phyloP scores from a whole-genome alignment of 1,140 invertebrate species.

The Atta cephalotes region DNA sequence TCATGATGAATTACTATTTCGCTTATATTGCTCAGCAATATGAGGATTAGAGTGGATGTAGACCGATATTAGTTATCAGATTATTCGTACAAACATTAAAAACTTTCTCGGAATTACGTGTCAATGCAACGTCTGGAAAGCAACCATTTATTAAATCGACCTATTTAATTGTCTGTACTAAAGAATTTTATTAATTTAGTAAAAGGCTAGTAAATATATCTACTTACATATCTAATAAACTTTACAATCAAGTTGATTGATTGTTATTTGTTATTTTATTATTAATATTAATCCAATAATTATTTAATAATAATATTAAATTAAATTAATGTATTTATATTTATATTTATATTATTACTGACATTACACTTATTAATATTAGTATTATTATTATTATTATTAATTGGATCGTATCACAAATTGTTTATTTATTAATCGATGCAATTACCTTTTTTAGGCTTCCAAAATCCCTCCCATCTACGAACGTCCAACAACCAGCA shows the following conservation, averaged over 20 bases:
- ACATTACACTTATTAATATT: neutral
- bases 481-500: constrained; percentile 84
- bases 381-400: neutral
- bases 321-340: neutral
- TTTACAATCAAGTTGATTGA: neutral
- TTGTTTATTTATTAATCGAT: neutral
- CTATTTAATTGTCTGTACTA: neutral
- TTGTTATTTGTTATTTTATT: too few species aligned
- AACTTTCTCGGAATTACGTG: constrained; percentile 20
- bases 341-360: neutral
- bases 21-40: constrained; percentile 4
- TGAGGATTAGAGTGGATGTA: neutral
- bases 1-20: constrained; percentile 64
- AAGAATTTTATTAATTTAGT: neutral
- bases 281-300: neutral
- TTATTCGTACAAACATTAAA: neutral
- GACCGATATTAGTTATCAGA: constrained; percentile 41
- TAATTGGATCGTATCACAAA: neutral
- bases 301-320: neutral
- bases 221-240: neutral
- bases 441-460: constrained; percentile 73
- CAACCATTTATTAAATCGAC: neutral
- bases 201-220: neutral
- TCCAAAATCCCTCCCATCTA: constrained; percentile 84
- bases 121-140: neutral